Base-by-base conservation (phyloP, 2,888 invertebrate genomes). In the Saturnia pavonia region DNA sequence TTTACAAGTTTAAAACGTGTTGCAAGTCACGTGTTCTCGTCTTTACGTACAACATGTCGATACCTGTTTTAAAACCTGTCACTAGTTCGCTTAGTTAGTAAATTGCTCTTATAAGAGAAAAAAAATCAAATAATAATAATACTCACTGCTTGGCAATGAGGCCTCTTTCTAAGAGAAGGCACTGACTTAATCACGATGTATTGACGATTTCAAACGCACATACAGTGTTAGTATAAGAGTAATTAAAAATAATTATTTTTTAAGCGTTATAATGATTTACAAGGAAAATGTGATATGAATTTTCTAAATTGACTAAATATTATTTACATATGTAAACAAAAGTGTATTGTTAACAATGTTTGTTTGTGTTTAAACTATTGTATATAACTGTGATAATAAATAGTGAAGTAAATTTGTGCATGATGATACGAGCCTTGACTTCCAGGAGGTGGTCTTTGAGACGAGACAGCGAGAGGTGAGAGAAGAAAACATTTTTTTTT, bases 391-490 rank as follows among this genome's bases (percentile, higher is more conserved):
- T 71, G 78, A 60, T 65, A 34, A 60, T 40, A 1, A 40, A 65
- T 65, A 40, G 65, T 65, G 34, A 40, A 65, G 80, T 83, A 75
- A 79, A 80, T 60, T 72, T 71, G 75, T 80, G 77, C 73, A 83
- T 75, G 69, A 94, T 94, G 94, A 77, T 94, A 48, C 90, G 94
- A 34, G 92, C 94, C 34, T 80, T 93, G 69, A 92, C 94, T 25
- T 91, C 92, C 60, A 86, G 94, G 66, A 82, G 93, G 74, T 94
- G 94, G 94, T 93, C 94, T 71, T 80, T 94, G 77, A 85, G 94
- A 69, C 86, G 94, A 11, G 94, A 94, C 78, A 94, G 92, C 77
- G 91, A 83, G 74, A 94, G 94, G 94, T 94, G 85, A 92, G 85
- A 92, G 92, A 77, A 60, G 8, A 34, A n/a, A 22, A 34, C 8